phyloP scores from a whole-genome alignment of 2,888 invertebrate species.

The Fabriciana adippe region DNA sequence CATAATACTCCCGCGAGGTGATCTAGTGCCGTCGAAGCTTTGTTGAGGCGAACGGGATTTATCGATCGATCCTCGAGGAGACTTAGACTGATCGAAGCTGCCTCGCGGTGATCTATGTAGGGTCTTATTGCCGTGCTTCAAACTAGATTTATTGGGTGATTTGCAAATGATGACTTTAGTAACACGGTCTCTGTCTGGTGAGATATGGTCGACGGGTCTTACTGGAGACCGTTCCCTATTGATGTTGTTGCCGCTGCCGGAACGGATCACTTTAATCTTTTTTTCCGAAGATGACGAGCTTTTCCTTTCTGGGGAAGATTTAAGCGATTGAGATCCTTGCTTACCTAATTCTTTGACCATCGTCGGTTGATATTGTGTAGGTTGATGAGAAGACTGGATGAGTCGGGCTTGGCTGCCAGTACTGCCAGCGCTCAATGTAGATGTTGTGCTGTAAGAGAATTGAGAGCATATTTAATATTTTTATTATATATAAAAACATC shows the following conservation, averaged over 20 bases:
- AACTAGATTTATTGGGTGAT: slow-evolving; percentile 75
- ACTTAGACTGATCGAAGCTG: slow-evolving; percentile 76
- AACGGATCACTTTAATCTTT: slow-evolving; percentile 77
- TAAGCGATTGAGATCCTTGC: slow-evolving; percentile 80
- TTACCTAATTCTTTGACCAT: slow-evolving; percentile 95
- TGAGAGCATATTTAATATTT: neutral
- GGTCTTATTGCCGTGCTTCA: slow-evolving; percentile 69
- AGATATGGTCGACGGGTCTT: slow-evolving; percentile 56
- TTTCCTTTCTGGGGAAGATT: slow-evolving; percentile 77
- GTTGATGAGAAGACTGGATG: slow-evolving; percentile 96
- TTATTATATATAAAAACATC: neutral
- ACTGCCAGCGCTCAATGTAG: slow-evolving; percentile 96
- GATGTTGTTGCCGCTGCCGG: slow-evolving; percentile 79
- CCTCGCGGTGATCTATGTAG: slow-evolving; percentile 79
- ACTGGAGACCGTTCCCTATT: slow-evolving; percentile 74
- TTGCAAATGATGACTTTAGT: slow-evolving; percentile 79
- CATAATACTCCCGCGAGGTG: slow-evolving; percentile 77
- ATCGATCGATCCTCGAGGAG: slow-evolving; percentile 82
- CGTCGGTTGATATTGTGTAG: slow-evolving; percentile 94
- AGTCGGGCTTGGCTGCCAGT: slow-evolving; percentile 96
- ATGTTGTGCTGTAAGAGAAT: slow-evolving; percentile 89
- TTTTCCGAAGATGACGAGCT: slow-evolving; percentile 55
- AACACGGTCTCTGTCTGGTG: slow-evolving; percentile 72
- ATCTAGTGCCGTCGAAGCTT: slow-evolving; percentile 79
- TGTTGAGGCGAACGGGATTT: slow-evolving; percentile 81